Base-by-base conservation (phyloP, 2,113 vertebrate species). In the Oncorhynchus clarkii region DNA sequence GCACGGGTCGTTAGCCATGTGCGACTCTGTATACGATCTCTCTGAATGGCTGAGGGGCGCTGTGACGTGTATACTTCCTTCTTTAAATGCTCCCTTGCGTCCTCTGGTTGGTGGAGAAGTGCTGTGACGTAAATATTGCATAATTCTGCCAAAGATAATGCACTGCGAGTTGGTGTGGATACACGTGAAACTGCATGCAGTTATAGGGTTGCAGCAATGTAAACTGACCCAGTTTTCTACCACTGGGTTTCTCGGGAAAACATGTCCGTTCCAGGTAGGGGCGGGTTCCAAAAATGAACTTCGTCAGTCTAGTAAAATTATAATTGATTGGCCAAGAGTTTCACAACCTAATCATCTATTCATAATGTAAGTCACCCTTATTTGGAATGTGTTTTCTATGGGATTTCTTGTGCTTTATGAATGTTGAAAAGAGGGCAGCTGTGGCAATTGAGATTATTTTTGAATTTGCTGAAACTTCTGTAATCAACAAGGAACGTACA, bases 11-110 rank as follows among this genome's bases (percentile, higher is more conserved):
- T 90, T 90, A 90, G 94, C 95, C 95, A 96, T 94, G 95, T 96
- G 96, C 94, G 49, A 83, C 85, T 93, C 89, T 96, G 95, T 97
- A 95, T 96, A 96, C 93, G 92, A 90, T 89, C 72, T 89, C 76
- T 59, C 79, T 51, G 82, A 95, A 96, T 97, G 95, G 95, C 75
- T 74, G 84, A 78, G 82, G 62, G n/a, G 73, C 24, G 66, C 76
- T 0, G 74, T 96, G 96, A 96, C 94, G 95, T 87, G 0, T 7
- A 0, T 45, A 80, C 96, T 96, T 45, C 8, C 39, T 2, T 93
- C 89, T 96, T 95, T 96, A 95, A 96, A 96, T 92, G 92, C 91
- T 88, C 72, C 77, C 83, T 73, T 92, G 88, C 93, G 92, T 92
- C 89, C 76, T 57, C 79, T 51, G 82, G 95, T 96, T 97, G 95